Evolutionary conservation across 2,113 vertebrate genomes (phyloP).

Genomic region (Rhinichthys klamathensis): DNA sequence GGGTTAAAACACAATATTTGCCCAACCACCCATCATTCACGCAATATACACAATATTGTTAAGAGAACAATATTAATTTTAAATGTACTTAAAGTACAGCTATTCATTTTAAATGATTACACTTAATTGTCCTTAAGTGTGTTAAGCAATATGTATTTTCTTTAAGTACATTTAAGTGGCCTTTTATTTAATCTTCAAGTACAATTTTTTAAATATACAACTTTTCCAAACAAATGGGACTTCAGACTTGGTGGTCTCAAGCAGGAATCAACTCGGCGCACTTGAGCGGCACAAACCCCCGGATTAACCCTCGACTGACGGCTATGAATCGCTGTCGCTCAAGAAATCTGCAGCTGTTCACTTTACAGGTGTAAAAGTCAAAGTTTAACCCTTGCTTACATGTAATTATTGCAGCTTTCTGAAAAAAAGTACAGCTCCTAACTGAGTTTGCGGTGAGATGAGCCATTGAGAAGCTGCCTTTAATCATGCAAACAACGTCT

Average conservation of each 20-base stretch:
- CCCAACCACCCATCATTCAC: too few relatives aligned
- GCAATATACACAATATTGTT: too few relatives aligned
- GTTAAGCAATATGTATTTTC: too few relatives aligned
- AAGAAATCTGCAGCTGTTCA: constrained; percentile 23
- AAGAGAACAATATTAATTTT: too few relatives aligned
- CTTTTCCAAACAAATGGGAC: not conserved
- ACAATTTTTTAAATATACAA: too few relatives aligned
- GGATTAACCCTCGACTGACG: constrained; percentile 43
- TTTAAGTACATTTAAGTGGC: too few relatives aligned
- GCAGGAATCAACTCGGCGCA: constrained; percentile 34
- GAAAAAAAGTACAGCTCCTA: constrained; percentile 17
- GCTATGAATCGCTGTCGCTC: constrained; percentile 25
- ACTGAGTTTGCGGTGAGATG: constrained; percentile 22
- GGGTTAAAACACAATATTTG: too few relatives aligned
- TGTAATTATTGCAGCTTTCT: constrained; percentile 42
- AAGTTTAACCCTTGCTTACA: constrained; percentile 45
- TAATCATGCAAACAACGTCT: constrained; percentile 47
- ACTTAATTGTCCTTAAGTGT: too few relatives aligned
- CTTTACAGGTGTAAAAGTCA: constrained; percentile 51
- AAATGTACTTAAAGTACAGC: too few relatives aligned
- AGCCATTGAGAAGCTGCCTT: constrained; percentile 42
- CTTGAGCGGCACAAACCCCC: constrained; percentile 27
- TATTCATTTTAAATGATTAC: too few relatives aligned
- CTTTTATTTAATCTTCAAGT: too few relatives aligned
- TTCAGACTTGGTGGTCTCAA: constrained; percentile 46